phyloP scores from a whole-genome alignment of 1,140 invertebrate species.

The Cotesia glomerata region DNA sequence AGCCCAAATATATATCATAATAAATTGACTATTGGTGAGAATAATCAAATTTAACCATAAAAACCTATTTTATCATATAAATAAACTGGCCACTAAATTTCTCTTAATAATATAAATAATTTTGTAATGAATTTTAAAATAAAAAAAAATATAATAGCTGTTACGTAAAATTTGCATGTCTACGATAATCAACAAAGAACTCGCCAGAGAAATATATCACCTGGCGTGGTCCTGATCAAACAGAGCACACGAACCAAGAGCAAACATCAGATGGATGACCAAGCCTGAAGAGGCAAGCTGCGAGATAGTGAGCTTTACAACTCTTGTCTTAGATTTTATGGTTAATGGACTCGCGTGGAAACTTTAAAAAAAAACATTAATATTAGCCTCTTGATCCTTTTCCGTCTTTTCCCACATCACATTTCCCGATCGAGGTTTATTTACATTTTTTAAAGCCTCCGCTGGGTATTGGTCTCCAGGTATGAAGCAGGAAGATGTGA shows the following conservation, averaged over 20 bases:
- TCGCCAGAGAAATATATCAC: slow-evolving; percentile 40
- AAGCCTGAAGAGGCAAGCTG: slow-evolving; percentile 39
- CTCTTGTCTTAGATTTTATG: background rate
- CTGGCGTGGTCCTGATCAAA: slow-evolving; percentile 60
- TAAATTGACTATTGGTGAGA: too few relatives aligned
- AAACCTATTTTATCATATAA: too few relatives aligned
- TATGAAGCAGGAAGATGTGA: background rate
- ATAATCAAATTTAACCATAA: too few relatives aligned
- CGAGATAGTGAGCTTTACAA: slow-evolving; percentile 34
- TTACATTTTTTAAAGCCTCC: background rate
- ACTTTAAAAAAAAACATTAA: too few relatives aligned
- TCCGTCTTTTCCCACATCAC: slow-evolving; percentile 46
- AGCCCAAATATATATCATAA: too few relatives aligned
- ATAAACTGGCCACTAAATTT: too few relatives aligned
- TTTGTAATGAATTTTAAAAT: too few relatives aligned
- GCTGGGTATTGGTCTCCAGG: background rate
- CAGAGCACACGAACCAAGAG: slow-evolving; percentile 49
- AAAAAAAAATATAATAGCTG: too few relatives aligned
- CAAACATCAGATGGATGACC: slow-evolving; percentile 44
- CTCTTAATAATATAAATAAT: too few relatives aligned
- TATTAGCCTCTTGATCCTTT: slow-evolving; percentile 10
- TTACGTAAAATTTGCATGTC: too few relatives aligned
- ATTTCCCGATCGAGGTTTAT: slow-evolving; percentile 19
- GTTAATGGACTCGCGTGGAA: slow-evolving; percentile 28
- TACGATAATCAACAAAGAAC: slow-evolving; percentile 24